Evolutionary conservation across 1,140 invertebrate genomes (phyloP).

Genomic region (Araneus ventricosus): DNA sequence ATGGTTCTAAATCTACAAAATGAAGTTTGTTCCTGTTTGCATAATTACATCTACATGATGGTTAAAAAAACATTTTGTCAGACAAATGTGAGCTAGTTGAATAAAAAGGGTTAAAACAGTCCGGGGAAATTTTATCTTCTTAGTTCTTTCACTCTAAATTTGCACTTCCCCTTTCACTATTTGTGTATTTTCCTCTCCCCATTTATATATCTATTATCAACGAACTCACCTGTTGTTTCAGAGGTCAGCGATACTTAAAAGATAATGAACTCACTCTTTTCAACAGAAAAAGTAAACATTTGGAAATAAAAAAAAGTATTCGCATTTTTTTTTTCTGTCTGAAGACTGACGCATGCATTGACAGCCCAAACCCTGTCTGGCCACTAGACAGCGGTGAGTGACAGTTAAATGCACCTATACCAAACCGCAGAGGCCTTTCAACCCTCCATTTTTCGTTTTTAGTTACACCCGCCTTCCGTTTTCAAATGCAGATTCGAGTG

Average conservation of each 20-base stretch:
- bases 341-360: neutral
- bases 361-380: conserved; percentile 1
- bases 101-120: too few species aligned
- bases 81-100: too few species aligned
- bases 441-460: neutral
- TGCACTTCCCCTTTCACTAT: neutral
- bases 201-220: neutral
- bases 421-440: conserved; percentile 4
- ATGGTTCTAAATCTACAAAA: too few species aligned
- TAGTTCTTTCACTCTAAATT: too few species aligned
- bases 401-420: conserved; percentile 4
- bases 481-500: neutral
- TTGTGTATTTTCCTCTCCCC: neutral
- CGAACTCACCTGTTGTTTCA: neutral
- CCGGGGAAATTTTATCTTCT: too few species aligned
- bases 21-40: too few species aligned
- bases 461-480: neutral
- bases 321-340: neutral
- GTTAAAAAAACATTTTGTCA: too few species aligned
- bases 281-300: neutral
- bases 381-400: conserved; percentile 1
- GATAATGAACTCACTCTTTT: neutral
- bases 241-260: neutral
- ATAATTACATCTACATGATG: too few species aligned
- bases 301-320: neutral